Evolutionary conservation across 2,888 invertebrate species (phyloP), one percentile per base, ranked within the genome.

Genomic region (Chloromyia formosa): DNA sequence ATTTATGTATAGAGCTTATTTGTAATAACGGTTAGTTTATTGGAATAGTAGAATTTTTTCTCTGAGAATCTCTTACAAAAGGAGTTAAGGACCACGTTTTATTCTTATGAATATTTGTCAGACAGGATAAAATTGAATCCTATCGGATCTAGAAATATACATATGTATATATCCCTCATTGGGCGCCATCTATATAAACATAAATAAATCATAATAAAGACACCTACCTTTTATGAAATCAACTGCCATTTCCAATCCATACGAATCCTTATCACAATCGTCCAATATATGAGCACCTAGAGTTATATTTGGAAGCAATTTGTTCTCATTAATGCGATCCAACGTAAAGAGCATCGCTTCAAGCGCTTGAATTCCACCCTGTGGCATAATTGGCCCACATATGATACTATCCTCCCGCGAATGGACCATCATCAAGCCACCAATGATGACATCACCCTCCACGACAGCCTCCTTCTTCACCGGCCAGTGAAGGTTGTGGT

Each of bases 351-450:
- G 87, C 95, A 96, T 95, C 0, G 92, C 93, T 83, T 96, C 96
- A 53, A 95, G 86, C 1, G 95, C 95, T 83, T 93, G 93, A 73
- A 93, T 90, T 66, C 93, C 92, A 7, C 95, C 95, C 85, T 95
- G 95, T 4, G 94, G 93, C 95, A 95, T 95, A 77, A 96, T 91
- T 18, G 92, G 93, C 0, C 95, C 95, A 82, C 95, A 96, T 61
- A 92, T 93, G 69, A 91, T 87, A 66, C 88, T 88, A 82, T 94
- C 94, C 79, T 93, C 93, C 22, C 95, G 87, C 75, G 94, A 93
- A 84, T 95, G 95, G 14, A 95, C 94, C 96, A 95, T 96, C 94
- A 96, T 95, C 64, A 96, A 88, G 0, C 94, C 95, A 1, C 96
- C 96, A 22, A 96, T 87, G 35, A 94, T 89, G 77, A 96, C 88